These are phyloP conservation scores for Bovichtus variegatus DNA, from an alignment of 2,797 vertebrate species.

Conservation along the genomic window DNA sequence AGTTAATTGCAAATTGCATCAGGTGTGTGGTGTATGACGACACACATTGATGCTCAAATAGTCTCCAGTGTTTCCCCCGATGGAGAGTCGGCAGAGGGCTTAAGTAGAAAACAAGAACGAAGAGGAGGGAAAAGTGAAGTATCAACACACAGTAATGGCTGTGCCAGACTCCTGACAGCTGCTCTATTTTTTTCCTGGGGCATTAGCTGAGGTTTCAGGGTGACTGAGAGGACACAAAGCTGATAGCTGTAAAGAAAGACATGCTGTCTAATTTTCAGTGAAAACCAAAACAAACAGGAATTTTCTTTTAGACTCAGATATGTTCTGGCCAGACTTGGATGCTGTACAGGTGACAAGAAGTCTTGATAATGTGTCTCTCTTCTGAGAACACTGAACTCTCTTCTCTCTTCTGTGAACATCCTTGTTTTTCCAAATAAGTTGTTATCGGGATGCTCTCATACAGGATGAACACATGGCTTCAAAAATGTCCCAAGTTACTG, in stretches of 20 bases:
- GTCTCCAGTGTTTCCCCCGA: neutral
- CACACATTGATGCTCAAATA: neutral
- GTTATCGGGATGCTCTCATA: neutral
- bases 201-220: constrained; percentile 61
- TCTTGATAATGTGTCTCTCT: neutral
- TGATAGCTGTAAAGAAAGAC: constrained; percentile 30
- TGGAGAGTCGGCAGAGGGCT: neutral
- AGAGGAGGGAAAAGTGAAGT: neutral
- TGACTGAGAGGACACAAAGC: constrained; percentile 56
- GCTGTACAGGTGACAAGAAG: neutral
- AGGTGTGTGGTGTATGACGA: neutral
- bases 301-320: neutral
- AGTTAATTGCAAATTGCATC: neutral
- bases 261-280: constrained; percentile 22
- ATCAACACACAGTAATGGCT: constrained; percentile 23
- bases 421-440: neutral
- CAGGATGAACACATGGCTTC: neutral
- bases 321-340: neutral
- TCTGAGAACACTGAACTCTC: no score
- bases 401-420: no score
- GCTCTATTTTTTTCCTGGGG: constrained; percentile 3
- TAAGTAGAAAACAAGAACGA: neutral
- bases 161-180: constrained; percentile 33
- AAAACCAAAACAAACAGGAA: constrained; percentile 49
- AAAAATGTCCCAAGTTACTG: no score